These are phyloP conservation scores for Uropsilus gracilis DNA, from an alignment of 2,113 vertebrate genomes.

Conservation along the genomic window DNA sequence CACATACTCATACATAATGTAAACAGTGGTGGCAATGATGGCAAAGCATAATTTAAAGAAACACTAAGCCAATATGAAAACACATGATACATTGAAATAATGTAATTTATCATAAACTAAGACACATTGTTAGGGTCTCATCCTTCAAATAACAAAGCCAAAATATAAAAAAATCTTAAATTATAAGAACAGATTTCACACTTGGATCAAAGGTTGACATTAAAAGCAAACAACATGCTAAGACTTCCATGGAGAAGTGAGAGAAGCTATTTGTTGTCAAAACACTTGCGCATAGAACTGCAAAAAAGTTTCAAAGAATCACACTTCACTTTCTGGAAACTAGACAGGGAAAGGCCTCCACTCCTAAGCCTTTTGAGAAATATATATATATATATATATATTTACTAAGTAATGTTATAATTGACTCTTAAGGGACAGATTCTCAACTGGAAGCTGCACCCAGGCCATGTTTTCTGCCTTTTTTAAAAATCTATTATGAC, in stretches of 20 bases:
- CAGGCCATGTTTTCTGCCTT: neutral
- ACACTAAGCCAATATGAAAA: neutral
- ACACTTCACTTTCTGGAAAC: neutral
- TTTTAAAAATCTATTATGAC: neutral
- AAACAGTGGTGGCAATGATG: rapidly evolving
- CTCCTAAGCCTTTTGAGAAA: no score
- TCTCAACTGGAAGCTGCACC: no score
- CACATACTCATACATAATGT: rapidly evolving
- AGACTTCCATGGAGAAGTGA: neutral
- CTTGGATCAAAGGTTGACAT: rapidly evolving
- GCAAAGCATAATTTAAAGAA: neutral
- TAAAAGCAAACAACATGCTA: neutral
- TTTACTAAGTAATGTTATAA: no score
- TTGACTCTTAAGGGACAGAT: neutral
- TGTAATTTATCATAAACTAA: rapidly evolving
- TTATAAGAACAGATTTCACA: rapidly evolving
- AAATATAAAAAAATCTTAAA: neutral
- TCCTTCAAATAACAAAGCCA: neutral
- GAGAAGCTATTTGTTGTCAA: neutral
- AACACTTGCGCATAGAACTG: no score
- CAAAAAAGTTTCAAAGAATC: neutral
- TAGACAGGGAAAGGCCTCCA: no score
- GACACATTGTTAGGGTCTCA: rapidly evolving
- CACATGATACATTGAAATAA: rapidly evolving
- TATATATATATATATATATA: neutral